Percentiles rank a stretch among this genome's conserved stretches.
phyloP scores from a whole-genome alignment of 2,888 invertebrate genomes.

The Drosophila birchii region DNA sequence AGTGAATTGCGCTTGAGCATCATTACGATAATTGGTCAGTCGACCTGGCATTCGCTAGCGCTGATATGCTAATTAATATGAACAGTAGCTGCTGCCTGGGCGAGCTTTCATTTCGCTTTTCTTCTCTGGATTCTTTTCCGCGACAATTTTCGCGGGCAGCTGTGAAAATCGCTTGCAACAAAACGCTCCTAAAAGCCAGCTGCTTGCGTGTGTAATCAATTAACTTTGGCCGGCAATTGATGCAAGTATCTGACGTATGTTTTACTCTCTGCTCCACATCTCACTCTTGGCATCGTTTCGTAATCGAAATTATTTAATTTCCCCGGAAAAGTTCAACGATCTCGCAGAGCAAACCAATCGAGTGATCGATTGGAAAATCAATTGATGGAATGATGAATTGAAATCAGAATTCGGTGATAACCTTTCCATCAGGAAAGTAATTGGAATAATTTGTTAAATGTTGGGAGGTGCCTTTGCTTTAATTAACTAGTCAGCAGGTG shows the following conservation, averaged over 20 bases:
- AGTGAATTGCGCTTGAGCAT: constrained; percentile 53
- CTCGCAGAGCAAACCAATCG: constrained; percentile 1
- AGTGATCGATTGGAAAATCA: constrained; percentile 29
- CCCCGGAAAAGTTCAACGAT: constrained; percentile 32
- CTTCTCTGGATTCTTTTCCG: constrained; percentile 4
- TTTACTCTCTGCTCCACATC: constrained; percentile 1
- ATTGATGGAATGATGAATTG: constrained; percentile 26
- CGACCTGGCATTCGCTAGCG: constrained; percentile 26
- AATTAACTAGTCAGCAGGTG: not conserved
- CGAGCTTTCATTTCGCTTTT: constrained; percentile 42
- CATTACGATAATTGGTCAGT: constrained; percentile 63
- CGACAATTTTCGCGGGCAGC: constrained; percentile 42
- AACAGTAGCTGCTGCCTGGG: constrained; percentile 31
- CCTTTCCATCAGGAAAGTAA: constrained; percentile 57
- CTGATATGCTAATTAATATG: constrained; percentile 68
- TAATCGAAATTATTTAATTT: constrained; percentile 38
- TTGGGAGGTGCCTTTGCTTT: not conserved
- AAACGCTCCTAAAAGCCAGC: constrained; percentile 13
- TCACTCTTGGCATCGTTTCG: constrained; percentile 26
- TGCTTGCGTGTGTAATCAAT: constrained; percentile 45
- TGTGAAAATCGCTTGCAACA: constrained; percentile 7
- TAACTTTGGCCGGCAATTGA: constrained; percentile 45
- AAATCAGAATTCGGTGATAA: constrained; percentile 38
- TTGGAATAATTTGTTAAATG: not conserved
- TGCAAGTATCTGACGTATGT: constrained; percentile 27